Conservation (phyloP, 2,797 vertebrate species). For the Natrix natrix region DNA sequence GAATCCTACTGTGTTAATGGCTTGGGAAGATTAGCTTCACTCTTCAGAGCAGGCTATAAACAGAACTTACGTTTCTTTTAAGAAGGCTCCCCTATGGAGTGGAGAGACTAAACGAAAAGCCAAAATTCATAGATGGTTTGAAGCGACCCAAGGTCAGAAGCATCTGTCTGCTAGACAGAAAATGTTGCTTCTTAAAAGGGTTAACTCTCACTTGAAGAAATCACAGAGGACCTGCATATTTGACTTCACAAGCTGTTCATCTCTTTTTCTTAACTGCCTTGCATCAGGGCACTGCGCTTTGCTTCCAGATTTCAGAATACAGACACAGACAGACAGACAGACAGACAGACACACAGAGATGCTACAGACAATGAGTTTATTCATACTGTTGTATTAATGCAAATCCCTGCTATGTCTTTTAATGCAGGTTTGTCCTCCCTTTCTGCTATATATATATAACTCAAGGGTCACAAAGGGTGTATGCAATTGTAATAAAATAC, state of each 20-base stretch:
- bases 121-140: conserved; percentile 1
- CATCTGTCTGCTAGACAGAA: neutral
- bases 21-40: neutral
- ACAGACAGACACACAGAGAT: neutral
- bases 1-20: neutral
- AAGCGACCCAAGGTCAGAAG: neutral
- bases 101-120: neutral
- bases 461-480: neutral
- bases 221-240: neutral
- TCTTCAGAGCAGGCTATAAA: conserved; percentile 1
- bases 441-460: neutral
- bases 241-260: neutral
- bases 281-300: neutral
- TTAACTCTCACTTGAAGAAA: neutral
- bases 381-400: neutral
- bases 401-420: neutral
- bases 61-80: neutral
- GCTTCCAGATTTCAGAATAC: neutral
- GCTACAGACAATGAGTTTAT: neutral
- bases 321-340: neutral
- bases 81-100: neutral
- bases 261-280: neutral
- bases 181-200: neutral
- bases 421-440: neutral
- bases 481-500: neutral